Base-by-base conservation (phyloP, 2,888 invertebrate genomes). In the Alcis repandata region DNA sequence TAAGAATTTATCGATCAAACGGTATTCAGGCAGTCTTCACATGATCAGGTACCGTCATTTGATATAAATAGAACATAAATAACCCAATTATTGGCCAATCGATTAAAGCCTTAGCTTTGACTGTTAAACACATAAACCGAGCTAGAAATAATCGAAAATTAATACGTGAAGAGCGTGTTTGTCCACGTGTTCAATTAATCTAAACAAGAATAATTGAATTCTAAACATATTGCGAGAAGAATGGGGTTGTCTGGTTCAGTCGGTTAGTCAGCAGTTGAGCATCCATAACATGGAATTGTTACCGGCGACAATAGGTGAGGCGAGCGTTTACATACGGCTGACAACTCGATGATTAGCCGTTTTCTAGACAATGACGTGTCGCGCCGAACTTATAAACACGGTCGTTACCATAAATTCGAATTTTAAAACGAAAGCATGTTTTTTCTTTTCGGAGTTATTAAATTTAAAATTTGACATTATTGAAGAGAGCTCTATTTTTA, bases 231-330 rank as follows among this genome's bases (percentile, higher is more conserved):
- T 51, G 67, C 69, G 69, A 69, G 75, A 74, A 71, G 74, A 78
- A 76, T 78, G 73, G 72, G 70, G 66, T 74, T 67, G 74, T 71
- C 72, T 76, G 74, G 73, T 76, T 70, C 74, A 68, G 68, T 70
- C 60, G 63, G 74, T 83, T 84, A 88, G 80, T 91, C 89, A 90
- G 80, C 81, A 76, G 65, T 69, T 77, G 83, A 78, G 87, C 85
- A 90, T 89, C 84, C 87, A 88, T 82, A 91, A 90, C 90, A 91
- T 69, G 76, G 80, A 75, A 91, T 92, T 91, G 91, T 91, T 88
- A 75, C 67, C 69, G 67, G 69, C 69, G 78, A 89, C 90, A 91
- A 89, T 90, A 80, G 82, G 78, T 75, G 77, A 83, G 80, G 77
- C 79, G 80, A 73, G 72, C 86, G 85, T 86, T 86, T 87, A 88